Evolutionary conservation across 2,888 invertebrate species (phyloP).

Genomic region (Sesia apiformis): DNA sequence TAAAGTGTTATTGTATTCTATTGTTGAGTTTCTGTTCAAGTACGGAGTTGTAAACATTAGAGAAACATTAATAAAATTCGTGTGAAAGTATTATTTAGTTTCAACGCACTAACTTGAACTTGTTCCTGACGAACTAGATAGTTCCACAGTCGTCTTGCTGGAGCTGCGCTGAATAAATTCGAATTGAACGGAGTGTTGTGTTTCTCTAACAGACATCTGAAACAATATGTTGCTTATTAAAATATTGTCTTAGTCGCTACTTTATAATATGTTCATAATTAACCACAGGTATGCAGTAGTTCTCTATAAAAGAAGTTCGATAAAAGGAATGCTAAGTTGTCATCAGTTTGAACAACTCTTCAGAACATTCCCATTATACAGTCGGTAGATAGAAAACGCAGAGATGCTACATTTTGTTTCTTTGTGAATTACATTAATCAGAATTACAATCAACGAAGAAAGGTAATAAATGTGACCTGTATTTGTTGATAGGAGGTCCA

Average conservation of each 20-base stretch:
- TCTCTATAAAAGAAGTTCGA: too few species aligned
- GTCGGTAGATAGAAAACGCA: too few species aligned
- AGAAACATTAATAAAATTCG: too few species aligned
- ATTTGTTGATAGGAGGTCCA: conserved; percentile 94
- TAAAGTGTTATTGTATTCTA: too few species aligned
- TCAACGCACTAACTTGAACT: conserved; percentile 77
- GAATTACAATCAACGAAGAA: neutral
- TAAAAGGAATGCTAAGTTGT: too few species aligned
- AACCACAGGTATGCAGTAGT: neutral
- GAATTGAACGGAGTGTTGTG: conserved; percentile 95
- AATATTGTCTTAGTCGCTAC: too few species aligned
- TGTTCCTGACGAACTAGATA: conserved; percentile 93
- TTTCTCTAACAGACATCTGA: conserved; percentile 89
- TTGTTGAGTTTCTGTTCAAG: too few species aligned
- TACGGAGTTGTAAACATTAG: too few species aligned
- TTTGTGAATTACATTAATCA: neutral
- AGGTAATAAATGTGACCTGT: conserved; percentile 68
- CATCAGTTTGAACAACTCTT: too few species aligned
- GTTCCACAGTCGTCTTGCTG: conserved; percentile 91
- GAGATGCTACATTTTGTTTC: neutral
- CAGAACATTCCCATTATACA: too few species aligned
- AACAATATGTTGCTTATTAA: conserved; percentile 23
- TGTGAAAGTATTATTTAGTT: too few species aligned
- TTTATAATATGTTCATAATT: too few species aligned
- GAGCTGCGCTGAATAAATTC: conserved; percentile 80